Base-by-base conservation (phyloP, 1,140 invertebrate species). In the Myzus persicae region DNA sequence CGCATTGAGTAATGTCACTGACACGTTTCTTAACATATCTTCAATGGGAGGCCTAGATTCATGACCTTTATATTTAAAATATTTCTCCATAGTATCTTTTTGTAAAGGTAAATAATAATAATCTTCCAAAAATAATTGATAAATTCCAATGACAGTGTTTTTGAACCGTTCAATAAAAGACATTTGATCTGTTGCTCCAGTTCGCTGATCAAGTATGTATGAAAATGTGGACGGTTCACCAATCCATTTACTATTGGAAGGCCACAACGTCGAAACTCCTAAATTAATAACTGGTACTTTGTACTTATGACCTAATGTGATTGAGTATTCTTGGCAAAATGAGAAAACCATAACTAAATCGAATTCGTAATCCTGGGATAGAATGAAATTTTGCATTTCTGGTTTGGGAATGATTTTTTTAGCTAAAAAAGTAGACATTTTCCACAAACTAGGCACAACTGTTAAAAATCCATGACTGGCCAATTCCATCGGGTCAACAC, bases 1-100 rank as follows among this genome's bases (percentile, higher is more conserved):
- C 26, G 95, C 95, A 94, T 97, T 97, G 0, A 95, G 94, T 22
- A 97, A 94, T 36, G 96, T 94, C 82, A 97, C 94, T 51, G 94
- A 94, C 20, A 94, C 94, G 88, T 95, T 95, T 59, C 94, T 94
- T 54, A 94, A 94, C n/a, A 95, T 93, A 54, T 94, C 94, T 22
- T 94, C 76, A 18, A 95, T 42, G 6, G 87, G 22, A 48, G 94
- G 94, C 44, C 94, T 87, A 11, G 40, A 93, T 44, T 94, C 91
- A 26, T 89, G 93, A 14, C 94, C 94, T 59, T 44, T 59, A 89
- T 94, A 94, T 11, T 82, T 94, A 76, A 94, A 94, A 54, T 94
- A 93, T 36, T 93, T 90, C 20, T 94, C 31, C 88, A 93, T 93
- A 14, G 93, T 38, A 2, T 88, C 59, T 24, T 87, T 90, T 46